A percentile compares a stretch with the other conserved stretches of the same genome.
Evolutionary conservation across 2,797 vertebrate genomes (phyloP).

Genomic region (Cuculus canorus): DNA sequence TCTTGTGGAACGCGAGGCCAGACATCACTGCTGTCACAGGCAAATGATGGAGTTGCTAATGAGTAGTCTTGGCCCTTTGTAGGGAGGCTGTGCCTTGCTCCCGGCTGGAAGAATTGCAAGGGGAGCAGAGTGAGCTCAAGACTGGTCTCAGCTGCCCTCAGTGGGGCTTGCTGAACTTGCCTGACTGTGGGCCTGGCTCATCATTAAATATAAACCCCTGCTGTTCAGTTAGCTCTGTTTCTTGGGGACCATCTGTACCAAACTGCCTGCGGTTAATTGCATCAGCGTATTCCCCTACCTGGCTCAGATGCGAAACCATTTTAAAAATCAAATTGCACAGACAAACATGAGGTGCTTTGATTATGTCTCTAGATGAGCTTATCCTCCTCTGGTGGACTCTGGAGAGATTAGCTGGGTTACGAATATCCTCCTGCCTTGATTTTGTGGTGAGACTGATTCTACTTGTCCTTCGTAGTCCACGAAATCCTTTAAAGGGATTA

Average conservation of each 20-base stretch:
- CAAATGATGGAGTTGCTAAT: rapidly evolving
- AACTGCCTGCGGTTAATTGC: slow-evolving; percentile 29
- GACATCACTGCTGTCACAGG: not conserved
- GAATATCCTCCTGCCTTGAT: not conserved
- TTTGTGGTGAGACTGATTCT: not conserved
- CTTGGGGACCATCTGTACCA: slow-evolving; percentile 58
- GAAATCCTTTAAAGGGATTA: slow-evolving; percentile 49
- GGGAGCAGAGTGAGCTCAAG: not conserved
- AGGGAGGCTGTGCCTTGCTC: not conserved
- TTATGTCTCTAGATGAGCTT: not conserved
- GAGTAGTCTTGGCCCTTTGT: not conserved
- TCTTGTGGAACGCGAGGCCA: not conserved
- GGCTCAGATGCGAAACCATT: not conserved
- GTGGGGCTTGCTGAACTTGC: not conserved
- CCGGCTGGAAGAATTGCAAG: not conserved
- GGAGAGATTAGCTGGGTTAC: not conserved
- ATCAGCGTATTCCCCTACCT: slow-evolving; percentile 14
- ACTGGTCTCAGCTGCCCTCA: not conserved
- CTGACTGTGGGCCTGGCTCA: slow-evolving; percentile 30
- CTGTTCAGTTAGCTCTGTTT: slow-evolving; percentile 12
- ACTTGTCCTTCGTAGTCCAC: not conserved
- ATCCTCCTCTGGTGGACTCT: not conserved
- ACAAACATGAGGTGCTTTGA: not conserved
- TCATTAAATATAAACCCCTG: slow-evolving; percentile 38
- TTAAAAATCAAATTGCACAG: not conserved